Conservation (phyloP, 2,888 invertebrate species). For the Philonicus albiceps region DNA sequence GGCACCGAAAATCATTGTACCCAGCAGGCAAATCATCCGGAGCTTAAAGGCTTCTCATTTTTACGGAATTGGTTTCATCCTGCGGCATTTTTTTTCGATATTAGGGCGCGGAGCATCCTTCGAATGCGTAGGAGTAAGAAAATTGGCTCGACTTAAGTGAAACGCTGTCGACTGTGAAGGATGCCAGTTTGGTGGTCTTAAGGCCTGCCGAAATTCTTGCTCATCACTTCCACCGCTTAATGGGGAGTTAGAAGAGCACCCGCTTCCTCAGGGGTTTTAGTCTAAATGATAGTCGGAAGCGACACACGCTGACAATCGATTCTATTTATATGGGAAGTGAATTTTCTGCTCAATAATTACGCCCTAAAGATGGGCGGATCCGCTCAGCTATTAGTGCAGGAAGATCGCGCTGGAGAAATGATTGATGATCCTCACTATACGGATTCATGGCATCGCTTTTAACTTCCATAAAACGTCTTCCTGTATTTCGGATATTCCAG, state of each 20-base stretch:
- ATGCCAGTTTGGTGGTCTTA: background rate
- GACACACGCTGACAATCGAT: background rate
- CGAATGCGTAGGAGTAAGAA: background rate
- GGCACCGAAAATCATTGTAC: background rate
- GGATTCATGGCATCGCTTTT: background rate
- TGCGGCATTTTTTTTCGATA: background rate
- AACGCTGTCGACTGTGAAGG: background rate
- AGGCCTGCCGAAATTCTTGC: background rate
- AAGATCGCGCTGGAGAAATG: background rate
- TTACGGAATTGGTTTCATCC: background rate
- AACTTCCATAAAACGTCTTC: background rate
- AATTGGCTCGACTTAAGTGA: background rate
- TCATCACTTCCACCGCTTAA: background rate
- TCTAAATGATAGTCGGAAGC: background rate
- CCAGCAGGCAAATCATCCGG: background rate
- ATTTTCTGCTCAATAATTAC: background rate
- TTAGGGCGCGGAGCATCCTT: background rate
- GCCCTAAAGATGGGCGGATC: background rate
- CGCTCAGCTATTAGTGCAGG: background rate
- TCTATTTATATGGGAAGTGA: background rate
- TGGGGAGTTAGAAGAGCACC: background rate
- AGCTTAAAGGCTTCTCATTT: background rate
- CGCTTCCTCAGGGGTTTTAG: background rate
- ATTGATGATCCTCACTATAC: background rate
- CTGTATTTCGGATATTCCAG: background rate